Evolutionary conservation across 2,113 vertebrate species (phyloP).

Genomic region (Panurus biarmicus): DNA sequence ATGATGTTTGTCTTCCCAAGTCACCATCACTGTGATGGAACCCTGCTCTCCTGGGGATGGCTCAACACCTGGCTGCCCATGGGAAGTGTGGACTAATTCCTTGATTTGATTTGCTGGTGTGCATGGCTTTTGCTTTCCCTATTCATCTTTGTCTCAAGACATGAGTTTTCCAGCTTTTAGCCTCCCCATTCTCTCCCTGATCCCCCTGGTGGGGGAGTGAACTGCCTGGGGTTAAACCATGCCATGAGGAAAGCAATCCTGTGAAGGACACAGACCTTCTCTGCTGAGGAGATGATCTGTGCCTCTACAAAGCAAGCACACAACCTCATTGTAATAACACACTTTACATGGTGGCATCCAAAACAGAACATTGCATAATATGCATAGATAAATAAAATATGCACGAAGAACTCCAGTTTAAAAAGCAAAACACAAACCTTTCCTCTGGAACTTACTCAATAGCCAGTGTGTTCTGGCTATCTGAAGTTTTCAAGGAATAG

Average conservation of each 20-base stretch:
- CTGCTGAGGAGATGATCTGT: neutral
- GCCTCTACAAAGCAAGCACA: neutral
- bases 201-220: neutral
- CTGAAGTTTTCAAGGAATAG: neutral
- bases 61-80: neutral
- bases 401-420: neutral
- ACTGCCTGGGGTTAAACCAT: neutral
- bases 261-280: neutral
- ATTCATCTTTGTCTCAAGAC: neutral
- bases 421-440: neutral
- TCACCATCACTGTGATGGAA: too few species aligned
- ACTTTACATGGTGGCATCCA: neutral
- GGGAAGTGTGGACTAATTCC: neutral
- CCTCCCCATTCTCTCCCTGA: neutral
- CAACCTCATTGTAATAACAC: neutral
- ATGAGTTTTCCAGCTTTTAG: neutral
- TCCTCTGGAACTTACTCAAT: neutral
- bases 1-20: neutral
- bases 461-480: neutral
- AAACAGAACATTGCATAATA: neutral
- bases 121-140: neutral
- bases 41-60: neutral
- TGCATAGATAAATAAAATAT: neutral
- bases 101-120: rapidly evolving
- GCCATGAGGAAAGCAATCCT: neutral